These are phyloP conservation scores for Mormyrus hasselquistii DNA, from an alignment of 2,797 vertebrate species.

Conservation along the genomic window DNA sequence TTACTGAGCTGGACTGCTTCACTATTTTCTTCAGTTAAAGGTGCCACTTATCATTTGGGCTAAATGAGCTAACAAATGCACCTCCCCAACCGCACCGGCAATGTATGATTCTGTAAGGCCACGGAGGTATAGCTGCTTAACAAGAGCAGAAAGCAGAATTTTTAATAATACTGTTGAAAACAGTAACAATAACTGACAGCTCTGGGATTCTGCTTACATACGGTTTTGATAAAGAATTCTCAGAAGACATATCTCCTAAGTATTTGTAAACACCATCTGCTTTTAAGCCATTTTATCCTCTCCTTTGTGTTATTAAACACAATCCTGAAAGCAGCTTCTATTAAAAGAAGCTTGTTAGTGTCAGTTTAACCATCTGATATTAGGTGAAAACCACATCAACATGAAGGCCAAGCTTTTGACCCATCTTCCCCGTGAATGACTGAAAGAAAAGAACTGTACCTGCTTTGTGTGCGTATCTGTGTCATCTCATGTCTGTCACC, in stretches of 20 bases:
- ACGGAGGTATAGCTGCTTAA: conserved; percentile 35
- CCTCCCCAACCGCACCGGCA: not conserved
- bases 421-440: not conserved
- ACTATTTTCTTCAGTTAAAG: not conserved
- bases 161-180: conserved; percentile 27
- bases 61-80: not conserved
- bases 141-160: conserved; percentile 30
- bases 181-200: conserved; percentile 7
- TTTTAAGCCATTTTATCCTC: conserved; percentile 14
- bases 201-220: conserved; percentile 39
- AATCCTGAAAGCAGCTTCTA: not conserved
- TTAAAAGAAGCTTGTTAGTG: not conserved
- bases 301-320: conserved; percentile 16
- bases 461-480: not conserved
- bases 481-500: not conserved
- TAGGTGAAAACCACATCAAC: not conserved
- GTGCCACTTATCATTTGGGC: not conserved
- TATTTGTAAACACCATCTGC: conserved; percentile 48
- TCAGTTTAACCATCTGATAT: not conserved
- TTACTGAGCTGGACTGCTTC: not conserved
- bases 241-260: conserved; percentile 35
- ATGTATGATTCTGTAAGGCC: conserved; percentile 35
- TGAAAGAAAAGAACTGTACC: not conserved
- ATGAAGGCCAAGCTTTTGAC: not conserved
- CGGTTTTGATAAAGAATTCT: conserved; percentile 30